Evolutionary conservation across 2,888 invertebrate species (phyloP).

Genomic region (Craniophora ligustri): DNA sequence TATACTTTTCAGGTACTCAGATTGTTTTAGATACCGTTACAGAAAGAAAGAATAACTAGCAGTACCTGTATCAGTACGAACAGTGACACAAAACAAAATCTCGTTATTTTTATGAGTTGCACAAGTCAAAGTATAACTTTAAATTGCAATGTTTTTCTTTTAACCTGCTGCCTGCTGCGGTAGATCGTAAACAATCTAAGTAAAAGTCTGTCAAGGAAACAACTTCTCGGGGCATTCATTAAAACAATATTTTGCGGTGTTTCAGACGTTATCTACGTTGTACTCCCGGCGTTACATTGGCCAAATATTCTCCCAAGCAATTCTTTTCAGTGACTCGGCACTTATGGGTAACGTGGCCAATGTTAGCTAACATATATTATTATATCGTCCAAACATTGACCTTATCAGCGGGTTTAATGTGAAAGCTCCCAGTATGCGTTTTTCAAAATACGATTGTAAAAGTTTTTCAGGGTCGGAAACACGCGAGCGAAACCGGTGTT

Average conservation of each 20-base stretch:
- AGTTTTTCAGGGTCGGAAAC: too few relatives aligned
- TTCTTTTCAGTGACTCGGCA: too few relatives aligned
- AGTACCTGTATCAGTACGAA: not conserved
- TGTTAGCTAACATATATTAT: too few relatives aligned
- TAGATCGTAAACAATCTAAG: slow-evolving; percentile 18
- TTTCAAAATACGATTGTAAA: too few relatives aligned
- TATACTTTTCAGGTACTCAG: too few relatives aligned
- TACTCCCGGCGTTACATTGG: slow-evolving; percentile 3
- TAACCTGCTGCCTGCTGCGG: not conserved
- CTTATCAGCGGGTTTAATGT: too few relatives aligned
- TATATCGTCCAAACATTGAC: too few relatives aligned
- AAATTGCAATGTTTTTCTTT: slow-evolving; percentile 25
- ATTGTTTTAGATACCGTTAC: not conserved
- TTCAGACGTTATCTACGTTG: slow-evolving; percentile 15
- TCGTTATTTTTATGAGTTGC: slow-evolving; percentile 10
- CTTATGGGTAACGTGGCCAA: too few relatives aligned
- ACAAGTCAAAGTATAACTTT: slow-evolving; percentile 5
- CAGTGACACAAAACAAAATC: not conserved
- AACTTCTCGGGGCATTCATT: slow-evolving; percentile 3
- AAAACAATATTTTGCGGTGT: slow-evolving; percentile 18
- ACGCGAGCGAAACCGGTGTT: too few relatives aligned
- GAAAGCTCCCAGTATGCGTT: too few relatives aligned
- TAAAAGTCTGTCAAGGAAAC: slow-evolving; percentile 8
- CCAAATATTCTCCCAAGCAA: not conserved
- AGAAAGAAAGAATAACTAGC: not conserved